A percentile compares a stretch with the other conserved stretches of the same genome.
Evolutionary conservation across 2,113 vertebrate genomes (phyloP).

Genomic region (Thalassarche chlororhynchos): DNA sequence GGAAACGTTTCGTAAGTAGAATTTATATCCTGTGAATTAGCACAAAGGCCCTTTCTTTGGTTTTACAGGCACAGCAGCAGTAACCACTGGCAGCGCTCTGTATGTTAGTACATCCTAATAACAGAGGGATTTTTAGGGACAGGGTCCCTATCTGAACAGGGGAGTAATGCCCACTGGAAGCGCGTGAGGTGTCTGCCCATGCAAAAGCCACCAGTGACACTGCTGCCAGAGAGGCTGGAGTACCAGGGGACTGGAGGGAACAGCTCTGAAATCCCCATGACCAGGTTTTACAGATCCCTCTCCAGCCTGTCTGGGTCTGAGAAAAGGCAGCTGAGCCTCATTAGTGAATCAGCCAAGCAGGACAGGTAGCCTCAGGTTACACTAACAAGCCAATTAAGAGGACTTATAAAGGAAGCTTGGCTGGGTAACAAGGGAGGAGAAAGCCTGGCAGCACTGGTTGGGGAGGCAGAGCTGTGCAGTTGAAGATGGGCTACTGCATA

Average conservation of each 20-base stretch:
- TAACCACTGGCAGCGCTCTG: not conserved
- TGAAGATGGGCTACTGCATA: not conserved
- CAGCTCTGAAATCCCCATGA: not conserved
- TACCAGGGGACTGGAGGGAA: not conserved
- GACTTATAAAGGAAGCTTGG: not conserved
- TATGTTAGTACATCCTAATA: not conserved
- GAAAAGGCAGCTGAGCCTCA: slow-evolving; percentile 32
- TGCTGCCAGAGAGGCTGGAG: not conserved
- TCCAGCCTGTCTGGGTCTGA: not conserved
- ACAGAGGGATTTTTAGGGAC: not conserved
- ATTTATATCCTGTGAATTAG: not conserved
- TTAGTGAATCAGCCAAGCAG: slow-evolving; percentile 48
- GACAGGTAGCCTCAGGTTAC: slow-evolving; percentile 56
- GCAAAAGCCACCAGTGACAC: not conserved
- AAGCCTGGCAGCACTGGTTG: not conserved
- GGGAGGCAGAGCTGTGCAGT: not conserved
- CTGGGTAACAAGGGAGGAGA: not conserved
- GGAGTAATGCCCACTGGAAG: rapidly evolving
- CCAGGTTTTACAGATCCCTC: not conserved
- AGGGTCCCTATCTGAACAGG: not conserved
- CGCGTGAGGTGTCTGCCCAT: not conserved
- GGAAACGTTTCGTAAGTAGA: not conserved
- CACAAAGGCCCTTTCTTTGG: not conserved
- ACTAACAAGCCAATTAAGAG: slow-evolving; percentile 47
- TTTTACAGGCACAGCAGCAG: not conserved